Evolutionary conservation across 1,140 invertebrate species (phyloP).

Genomic region (Hormaphis cornu): DNA sequence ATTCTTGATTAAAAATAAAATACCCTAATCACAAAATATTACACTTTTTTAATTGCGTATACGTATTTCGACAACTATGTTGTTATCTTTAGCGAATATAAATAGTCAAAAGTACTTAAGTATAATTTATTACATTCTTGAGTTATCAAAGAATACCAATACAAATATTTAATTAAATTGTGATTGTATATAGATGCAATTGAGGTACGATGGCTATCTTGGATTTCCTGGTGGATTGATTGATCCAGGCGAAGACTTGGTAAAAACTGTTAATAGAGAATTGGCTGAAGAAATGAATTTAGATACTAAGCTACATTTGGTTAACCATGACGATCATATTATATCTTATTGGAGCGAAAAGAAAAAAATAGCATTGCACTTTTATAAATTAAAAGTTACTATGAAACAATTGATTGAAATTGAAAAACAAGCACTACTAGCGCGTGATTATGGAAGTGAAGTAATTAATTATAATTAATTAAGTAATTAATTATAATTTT

Average conservation of each 20-base stretch:
- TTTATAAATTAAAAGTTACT: constrained; percentile 45
- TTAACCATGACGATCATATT: constrained; percentile 36
- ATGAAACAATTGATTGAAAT: constrained; percentile 43
- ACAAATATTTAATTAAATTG: background rate
- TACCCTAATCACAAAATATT: too few relatives aligned
- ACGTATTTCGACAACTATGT: too few relatives aligned
- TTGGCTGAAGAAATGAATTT: constrained; percentile 49
- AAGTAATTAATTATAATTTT: too few relatives aligned
- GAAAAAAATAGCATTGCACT: constrained; percentile 46
- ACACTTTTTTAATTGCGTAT: too few relatives aligned
- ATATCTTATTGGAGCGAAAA: constrained; percentile 37
- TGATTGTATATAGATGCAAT: constrained; percentile 45
- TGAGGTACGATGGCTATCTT: constrained; percentile 51
- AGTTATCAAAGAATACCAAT: too few relatives aligned
- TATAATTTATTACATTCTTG: too few relatives aligned
- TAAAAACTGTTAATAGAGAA: constrained; percentile 47
- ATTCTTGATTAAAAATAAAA: too few relatives aligned
- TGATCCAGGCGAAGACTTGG: constrained; percentile 43
- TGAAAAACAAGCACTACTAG: constrained; percentile 40
- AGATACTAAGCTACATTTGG: constrained; percentile 38
- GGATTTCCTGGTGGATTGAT: constrained; percentile 52
- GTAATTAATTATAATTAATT: constrained; percentile 34
- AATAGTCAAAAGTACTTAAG: too few relatives aligned
- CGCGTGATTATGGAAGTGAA: constrained; percentile 46
- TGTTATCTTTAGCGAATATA: too few relatives aligned